Conservation (phyloP, 2,113 vertebrate genomes). For the Pachypanchax playfairii region DNA sequence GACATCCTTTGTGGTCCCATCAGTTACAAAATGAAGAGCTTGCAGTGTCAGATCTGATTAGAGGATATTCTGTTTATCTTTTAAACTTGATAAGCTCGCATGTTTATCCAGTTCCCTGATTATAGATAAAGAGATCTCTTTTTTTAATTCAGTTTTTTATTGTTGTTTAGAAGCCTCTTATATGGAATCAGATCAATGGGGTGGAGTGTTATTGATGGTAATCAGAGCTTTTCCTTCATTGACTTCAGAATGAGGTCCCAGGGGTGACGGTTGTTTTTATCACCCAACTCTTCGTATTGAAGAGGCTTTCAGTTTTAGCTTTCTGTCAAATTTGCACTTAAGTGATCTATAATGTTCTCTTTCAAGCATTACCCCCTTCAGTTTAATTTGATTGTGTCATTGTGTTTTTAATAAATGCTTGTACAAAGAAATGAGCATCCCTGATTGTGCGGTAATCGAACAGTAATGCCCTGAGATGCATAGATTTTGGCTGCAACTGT, state of each 20-base stretch:
- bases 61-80: slow-evolving; percentile 50
- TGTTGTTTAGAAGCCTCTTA: slow-evolving; percentile 70
- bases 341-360: slow-evolving; percentile 36
- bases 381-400: slow-evolving; percentile 15
- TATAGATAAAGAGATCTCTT: slow-evolving; percentile 62
- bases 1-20: not conserved
- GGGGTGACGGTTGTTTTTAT: slow-evolving; percentile 59
- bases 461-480: not conserved
- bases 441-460: not conserved
- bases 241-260: slow-evolving; percentile 39
- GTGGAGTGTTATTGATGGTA: slow-evolving; percentile 67
- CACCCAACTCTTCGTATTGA: slow-evolving; percentile 32
- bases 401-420: slow-evolving; percentile 26
- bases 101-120: slow-evolving; percentile 56
- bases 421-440: not conserved
- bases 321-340: slow-evolving; percentile 41
- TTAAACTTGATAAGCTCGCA: slow-evolving; percentile 50
- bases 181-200: slow-evolving; percentile 64
- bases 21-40: slow-evolving; percentile 13
- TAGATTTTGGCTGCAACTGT: not conserved
- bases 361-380: slow-evolving; percentile 4
- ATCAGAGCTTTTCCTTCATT: slow-evolving; percentile 60
- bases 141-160: slow-evolving; percentile 67
- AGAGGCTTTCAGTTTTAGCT: slow-evolving; percentile 29
- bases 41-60: slow-evolving; percentile 49